Percentiles rank a stretch among this genome's conserved stretches.
phyloP scores from a whole-genome alignment of 2,113 vertebrate genomes.

The Psettodes erumei region DNA sequence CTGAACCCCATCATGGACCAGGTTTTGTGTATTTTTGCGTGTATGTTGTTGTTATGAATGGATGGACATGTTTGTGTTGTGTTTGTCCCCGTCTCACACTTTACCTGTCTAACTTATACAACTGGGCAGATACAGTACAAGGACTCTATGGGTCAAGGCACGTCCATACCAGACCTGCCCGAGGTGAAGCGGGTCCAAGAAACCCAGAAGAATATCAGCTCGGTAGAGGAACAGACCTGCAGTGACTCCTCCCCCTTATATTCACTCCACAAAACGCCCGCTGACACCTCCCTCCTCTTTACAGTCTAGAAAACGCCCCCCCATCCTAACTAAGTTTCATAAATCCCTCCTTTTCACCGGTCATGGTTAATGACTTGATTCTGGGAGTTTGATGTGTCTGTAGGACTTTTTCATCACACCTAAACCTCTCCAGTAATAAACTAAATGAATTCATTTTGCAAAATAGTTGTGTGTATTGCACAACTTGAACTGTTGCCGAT shows the following conservation, averaged over 20 bases:
- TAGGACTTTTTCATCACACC: no score
- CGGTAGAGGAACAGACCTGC: conserved; percentile 83
- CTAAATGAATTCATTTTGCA: no score
- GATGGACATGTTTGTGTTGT: conserved; percentile 31
- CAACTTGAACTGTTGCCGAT: no score
- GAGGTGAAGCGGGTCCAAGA: conserved; percentile 96
- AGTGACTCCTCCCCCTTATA: conserved; percentile 22
- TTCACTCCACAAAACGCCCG: not conserved
- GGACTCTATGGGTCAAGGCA: conserved; percentile 92
- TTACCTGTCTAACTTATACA: conserved; percentile 52
- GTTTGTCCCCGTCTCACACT: conserved; percentile 50
- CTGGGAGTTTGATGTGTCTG: conserved; percentile 7
- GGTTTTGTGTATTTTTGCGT: not conserved
- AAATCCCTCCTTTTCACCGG: conserved; percentile 1
- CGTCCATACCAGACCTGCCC: conserved; percentile 92
- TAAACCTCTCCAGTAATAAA: no score
- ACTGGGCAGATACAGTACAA: conserved; percentile 95
- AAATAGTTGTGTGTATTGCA: no score
- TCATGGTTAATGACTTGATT: not conserved
- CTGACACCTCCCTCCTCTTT: conserved; percentile 23
- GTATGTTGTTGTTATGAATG: conserved; percentile 10
- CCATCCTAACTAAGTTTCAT: conserved; percentile 45
- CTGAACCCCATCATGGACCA: no score
- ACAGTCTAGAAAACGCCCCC: not conserved
- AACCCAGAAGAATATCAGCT: conserved; percentile 98